phyloP scores from a whole-genome alignment of 1,140 invertebrate genomes.

The Dolichoris vasculosae region DNA sequence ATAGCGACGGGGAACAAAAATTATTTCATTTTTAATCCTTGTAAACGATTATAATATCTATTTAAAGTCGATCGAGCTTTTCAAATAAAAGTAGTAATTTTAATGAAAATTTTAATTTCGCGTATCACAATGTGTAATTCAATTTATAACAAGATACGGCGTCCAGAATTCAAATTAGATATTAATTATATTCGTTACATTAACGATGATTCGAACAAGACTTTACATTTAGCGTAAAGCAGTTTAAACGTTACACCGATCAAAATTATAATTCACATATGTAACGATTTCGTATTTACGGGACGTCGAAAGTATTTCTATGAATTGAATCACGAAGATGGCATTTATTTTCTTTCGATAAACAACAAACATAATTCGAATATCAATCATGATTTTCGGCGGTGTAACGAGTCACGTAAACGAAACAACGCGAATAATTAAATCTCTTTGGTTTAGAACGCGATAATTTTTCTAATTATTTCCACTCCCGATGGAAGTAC shows the following conservation, averaged over 20 bases:
- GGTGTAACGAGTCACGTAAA: no score
- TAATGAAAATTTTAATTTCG: neutral
- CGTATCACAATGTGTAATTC: neutral
- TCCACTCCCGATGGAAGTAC: neutral
- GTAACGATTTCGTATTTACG: no score
- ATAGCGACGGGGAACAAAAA: neutral
- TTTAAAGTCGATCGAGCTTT: neutral
- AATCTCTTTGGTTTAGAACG: neutral
- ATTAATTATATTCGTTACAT: neutral
- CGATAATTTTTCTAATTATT: neutral
- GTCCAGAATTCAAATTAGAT: neutral
- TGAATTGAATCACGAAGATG: no score
- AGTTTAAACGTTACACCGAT: no score
- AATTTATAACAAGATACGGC: neutral
- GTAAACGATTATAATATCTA: neutral
- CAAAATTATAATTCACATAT: no score
- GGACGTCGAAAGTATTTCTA: no score
- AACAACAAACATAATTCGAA: no score
- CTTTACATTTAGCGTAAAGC: no score
- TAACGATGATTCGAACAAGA: neutral
- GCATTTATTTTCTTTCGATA: no score
- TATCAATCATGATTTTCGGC: no score
- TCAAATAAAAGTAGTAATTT: neutral
- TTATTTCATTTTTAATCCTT: slow-evolving; percentile 27
- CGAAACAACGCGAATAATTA: neutral